These are phyloP conservation scores for Gastracanthus pulcherrimus DNA, from an alignment of 2,888 invertebrate genomes.

Conservation along the genomic window DNA sequence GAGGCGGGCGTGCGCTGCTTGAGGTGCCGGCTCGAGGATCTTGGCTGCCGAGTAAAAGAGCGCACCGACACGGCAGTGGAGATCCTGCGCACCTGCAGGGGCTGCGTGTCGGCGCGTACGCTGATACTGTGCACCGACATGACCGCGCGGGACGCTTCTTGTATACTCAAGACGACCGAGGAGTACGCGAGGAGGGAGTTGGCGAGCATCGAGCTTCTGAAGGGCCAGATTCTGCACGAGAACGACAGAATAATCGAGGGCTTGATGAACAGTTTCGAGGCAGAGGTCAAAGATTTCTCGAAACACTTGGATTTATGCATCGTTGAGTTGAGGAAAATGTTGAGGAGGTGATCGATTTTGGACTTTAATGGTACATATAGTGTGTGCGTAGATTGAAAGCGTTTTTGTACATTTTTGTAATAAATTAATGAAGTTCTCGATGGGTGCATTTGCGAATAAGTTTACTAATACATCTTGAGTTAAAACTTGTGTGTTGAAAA, in stretches of 20 bases:
- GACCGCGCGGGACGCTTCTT: background rate
- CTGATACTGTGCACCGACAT: background rate
- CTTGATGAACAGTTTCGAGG: background rate
- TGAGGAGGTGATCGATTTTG: too few species aligned
- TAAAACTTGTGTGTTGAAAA: too few species aligned
- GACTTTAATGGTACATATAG: too few species aligned
- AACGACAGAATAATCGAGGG: background rate
- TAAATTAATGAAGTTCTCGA: too few species aligned
- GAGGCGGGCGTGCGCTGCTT: background rate
- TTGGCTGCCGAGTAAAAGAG: slow-evolving; percentile 28
- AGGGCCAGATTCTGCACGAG: background rate
- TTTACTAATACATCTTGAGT: too few species aligned
- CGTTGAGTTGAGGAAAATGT: background rate
- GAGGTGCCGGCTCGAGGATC: background rate
- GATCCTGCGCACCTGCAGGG: slow-evolving; percentile 32
- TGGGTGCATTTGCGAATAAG: too few species aligned
- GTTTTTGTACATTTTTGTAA: too few species aligned
- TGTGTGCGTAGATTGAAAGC: too few species aligned
- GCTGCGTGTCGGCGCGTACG: background rate
- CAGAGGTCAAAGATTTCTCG: background rate
- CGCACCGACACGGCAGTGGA: slow-evolving; percentile 30
- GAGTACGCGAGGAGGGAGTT: background rate
- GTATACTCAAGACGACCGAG: background rate
- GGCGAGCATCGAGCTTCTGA: background rate
- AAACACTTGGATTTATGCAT: background rate